Conservation (phyloP, 2,113 vertebrate species). For the Centropus bengalensis region DNA sequence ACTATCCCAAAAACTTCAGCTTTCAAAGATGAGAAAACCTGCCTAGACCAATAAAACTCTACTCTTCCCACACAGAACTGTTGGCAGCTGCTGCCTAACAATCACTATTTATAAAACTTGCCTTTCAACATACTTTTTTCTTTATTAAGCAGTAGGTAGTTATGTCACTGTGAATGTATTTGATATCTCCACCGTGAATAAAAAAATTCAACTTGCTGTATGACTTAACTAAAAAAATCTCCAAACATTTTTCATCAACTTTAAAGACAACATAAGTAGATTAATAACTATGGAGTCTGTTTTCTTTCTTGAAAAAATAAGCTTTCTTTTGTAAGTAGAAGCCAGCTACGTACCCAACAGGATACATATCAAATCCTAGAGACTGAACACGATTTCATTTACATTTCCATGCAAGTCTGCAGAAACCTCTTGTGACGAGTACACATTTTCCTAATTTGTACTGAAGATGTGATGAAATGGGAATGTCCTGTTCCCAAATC, state of each 20-base stretch:
- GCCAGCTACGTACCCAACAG: background rate
- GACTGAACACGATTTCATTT: background rate
- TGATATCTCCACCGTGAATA: background rate
- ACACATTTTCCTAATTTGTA: background rate
- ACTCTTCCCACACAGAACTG: background rate
- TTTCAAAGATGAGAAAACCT: background rate
- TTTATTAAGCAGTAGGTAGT: background rate
- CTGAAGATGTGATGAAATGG: background rate
- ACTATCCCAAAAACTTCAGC: background rate
- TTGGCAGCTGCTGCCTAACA: background rate
- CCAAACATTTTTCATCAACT: background rate
- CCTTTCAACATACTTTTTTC: background rate
- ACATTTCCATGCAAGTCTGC: background rate
- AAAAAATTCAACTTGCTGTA: background rate
- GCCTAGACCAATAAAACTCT: background rate
- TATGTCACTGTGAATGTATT: background rate
- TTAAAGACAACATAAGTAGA: background rate
- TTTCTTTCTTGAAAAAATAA: background rate
- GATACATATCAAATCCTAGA: background rate
- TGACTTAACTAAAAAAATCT: background rate
- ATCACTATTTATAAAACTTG: background rate
- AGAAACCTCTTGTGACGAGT: background rate
- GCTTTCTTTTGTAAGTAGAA: background rate
- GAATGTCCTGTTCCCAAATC: rapidly evolving
- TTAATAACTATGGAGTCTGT: background rate